Conservation (phyloP, 2,113 vertebrate species). For the Pungitius pungitius region DNA sequence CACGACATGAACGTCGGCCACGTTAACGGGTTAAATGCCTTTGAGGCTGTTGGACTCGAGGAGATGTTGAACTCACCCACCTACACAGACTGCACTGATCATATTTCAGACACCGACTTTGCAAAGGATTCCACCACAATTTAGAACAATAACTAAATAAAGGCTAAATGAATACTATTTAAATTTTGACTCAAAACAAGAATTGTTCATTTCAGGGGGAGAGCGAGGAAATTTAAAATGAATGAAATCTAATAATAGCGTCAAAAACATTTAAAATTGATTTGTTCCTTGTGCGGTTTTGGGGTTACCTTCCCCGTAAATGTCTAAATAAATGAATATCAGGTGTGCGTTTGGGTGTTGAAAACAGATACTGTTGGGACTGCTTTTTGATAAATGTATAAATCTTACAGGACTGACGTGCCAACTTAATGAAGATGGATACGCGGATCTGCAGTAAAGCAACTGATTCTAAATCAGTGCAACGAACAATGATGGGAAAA, state of each 20-base stretch:
- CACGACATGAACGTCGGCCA: not conserved
- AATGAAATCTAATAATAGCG: not conserved
- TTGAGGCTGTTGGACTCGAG: not conserved
- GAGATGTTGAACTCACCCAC: not conserved
- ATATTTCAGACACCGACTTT: not conserved
- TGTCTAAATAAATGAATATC: conserved; percentile 10
- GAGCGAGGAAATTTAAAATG: not conserved
- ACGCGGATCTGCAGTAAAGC: conserved; percentile 21
- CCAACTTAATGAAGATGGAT: conserved; percentile 26
- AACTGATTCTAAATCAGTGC: conserved; percentile 12
- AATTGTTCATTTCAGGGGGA: not conserved
- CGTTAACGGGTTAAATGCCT: not conserved
- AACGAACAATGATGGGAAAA: conserved; percentile 37
- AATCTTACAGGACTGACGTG: not conserved
- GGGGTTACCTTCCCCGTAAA: not conserved
- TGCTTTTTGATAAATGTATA: conserved; percentile 21
- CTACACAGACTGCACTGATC: not conserved
- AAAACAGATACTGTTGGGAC: conserved; percentile 31
- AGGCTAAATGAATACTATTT: not conserved
- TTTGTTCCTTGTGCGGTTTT: not conserved
- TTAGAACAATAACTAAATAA: not conserved
- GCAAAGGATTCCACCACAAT: not conserved
- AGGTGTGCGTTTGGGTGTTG: conserved; percentile 4
- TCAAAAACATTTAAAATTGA: not conserved
- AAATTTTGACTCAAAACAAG: not conserved